Base-by-base conservation (phyloP, 2,797 vertebrate genomes). In the Platyrinchus mystaceus region DNA sequence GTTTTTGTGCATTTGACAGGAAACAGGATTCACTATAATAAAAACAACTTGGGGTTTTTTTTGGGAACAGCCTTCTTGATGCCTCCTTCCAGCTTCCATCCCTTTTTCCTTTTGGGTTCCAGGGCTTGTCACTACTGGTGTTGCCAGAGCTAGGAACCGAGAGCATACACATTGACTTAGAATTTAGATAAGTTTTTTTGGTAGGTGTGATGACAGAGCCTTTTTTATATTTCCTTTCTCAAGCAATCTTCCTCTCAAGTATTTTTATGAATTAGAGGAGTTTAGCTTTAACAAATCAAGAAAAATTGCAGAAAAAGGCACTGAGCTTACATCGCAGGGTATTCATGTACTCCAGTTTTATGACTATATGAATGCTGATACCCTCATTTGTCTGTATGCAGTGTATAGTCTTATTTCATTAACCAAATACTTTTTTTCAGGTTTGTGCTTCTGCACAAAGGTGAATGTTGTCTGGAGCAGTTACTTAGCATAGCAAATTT, bases 41-140 rank as follows among this genome's bases (percentile, higher is more conserved):
- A 87, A 84, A 91, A 22, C 3, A 55, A 23, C 37, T 43, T 70
- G 12, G 0, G 6, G 2, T 4, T 10, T n/a, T 36, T 62, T 60
- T 44, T 59, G 3, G 4, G 36, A 91, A 75, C 23, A 58, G 10
- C 4, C 6, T 20, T 34, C 14, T 37, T 60, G 23, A 47, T 77
- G 26, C 8, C 18, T 23, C 0, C 2, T 14, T 19, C 8, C 12
- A 0, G 0, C 23, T n/a, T 73, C 34, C 8, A 20, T 43, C 19
- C 5, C 8, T 68, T 80, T 55, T 63, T 62, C 7, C 14, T 84
- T 71, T 50, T 60, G 19, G 17, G 8, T 15, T 64, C 36, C 56
- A 37, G 18, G 30, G 5, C 26, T 64, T 70, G 21, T 68, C 16
- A 24, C 32, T 22, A 27, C 5, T 50, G 34, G 2, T 78, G 22